Percentiles rank a stretch among this genome's conserved stretches.
These are phyloP conservation scores for Xestia ashworthii DNA, from an alignment of 2,888 invertebrate species.

Conservation along the genomic window DNA sequence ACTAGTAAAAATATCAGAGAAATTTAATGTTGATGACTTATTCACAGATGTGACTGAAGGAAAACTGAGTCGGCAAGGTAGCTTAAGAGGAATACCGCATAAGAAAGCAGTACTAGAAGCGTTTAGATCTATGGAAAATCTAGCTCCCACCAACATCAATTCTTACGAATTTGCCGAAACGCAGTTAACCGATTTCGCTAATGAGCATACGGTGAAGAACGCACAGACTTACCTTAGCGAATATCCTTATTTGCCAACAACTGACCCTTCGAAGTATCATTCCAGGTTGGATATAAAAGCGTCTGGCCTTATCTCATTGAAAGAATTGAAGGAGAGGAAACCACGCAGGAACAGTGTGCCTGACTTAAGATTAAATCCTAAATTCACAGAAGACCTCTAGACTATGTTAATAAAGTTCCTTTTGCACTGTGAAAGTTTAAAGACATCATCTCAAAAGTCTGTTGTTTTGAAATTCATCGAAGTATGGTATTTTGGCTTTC, in stretches of 20 bases:
- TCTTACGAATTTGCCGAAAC: constrained; percentile 84
- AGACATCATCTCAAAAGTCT: neutral
- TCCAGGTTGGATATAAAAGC: constrained; percentile 86
- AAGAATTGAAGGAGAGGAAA: constrained; percentile 80
- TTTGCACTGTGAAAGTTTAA: constrained; percentile 1
- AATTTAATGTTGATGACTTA: constrained; percentile 88
- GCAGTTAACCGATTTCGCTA: constrained; percentile 81
- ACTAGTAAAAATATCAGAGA: constrained; percentile 88
- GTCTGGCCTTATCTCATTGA: constrained; percentile 86
- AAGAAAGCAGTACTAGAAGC: constrained; percentile 89
- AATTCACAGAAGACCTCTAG: constrained; percentile 83
- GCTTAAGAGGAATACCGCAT: constrained; percentile 89
- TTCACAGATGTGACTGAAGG: constrained; percentile 88
- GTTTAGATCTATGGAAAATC: constrained; percentile 88
- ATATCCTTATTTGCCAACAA: constrained; percentile 88
- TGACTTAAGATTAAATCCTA: constrained; percentile 84
- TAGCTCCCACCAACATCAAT: constrained; percentile 79
- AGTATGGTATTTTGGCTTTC: constrained; percentile 36
- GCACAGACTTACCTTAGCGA: constrained; percentile 87
- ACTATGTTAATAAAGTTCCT: constrained; percentile 7
- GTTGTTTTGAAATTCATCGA: constrained; percentile 5
- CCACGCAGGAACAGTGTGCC: constrained; percentile 88
- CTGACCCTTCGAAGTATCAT: constrained; percentile 87
- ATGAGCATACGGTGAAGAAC: constrained; percentile 80
- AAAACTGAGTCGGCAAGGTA: constrained; percentile 86